phyloP scores from a whole-genome alignment of 1,140 invertebrate genomes.

The Euglossa dilemma region DNA sequence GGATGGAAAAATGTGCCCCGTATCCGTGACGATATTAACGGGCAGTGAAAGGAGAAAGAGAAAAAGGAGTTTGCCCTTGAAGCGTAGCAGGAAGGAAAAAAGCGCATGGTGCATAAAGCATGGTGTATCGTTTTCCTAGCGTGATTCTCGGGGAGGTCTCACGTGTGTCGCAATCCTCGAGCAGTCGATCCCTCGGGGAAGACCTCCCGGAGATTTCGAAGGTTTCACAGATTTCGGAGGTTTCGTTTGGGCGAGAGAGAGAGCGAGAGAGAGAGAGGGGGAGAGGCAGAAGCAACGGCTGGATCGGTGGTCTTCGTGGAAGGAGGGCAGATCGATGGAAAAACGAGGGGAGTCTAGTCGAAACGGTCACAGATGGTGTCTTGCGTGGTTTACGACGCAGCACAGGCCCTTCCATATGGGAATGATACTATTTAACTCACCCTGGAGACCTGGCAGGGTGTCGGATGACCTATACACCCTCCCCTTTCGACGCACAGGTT shows the following conservation, averaged over 20 bases:
- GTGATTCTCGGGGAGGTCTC: slow-evolving; percentile 55
- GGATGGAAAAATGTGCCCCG: too few species aligned
- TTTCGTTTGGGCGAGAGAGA: slow-evolving; percentile 17
- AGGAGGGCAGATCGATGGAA: slow-evolving; percentile 61
- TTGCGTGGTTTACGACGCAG: slow-evolving; percentile 67
- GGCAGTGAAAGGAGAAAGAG: too few species aligned
- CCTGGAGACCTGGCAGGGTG: slow-evolving; percentile 64
- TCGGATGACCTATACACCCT: slow-evolving; percentile 58
- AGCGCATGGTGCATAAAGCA: neutral
- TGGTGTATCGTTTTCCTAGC: slow-evolving; percentile 26
- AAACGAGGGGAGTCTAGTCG: slow-evolving; percentile 48
- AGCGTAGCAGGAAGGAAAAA: neutral
- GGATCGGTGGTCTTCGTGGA: slow-evolving; percentile 47
- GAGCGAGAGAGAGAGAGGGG: neutral
- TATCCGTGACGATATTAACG: too few species aligned
- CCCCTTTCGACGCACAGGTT: neutral
- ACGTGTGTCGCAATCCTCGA: slow-evolving; percentile 61
- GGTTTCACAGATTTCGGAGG: slow-evolving; percentile 44
- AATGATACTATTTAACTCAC: slow-evolving; percentile 69
- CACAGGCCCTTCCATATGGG: slow-evolving; percentile 63
- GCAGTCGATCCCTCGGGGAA: slow-evolving; percentile 51
- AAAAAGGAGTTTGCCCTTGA: neutral
- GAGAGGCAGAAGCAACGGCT: neutral
- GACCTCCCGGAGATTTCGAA: slow-evolving; percentile 72
- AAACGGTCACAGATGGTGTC: slow-evolving; percentile 73